These are phyloP conservation scores for Leptinotarsa undecemlineata DNA, from an alignment of 1,140 invertebrate species.

Conservation along the genomic window DNA sequence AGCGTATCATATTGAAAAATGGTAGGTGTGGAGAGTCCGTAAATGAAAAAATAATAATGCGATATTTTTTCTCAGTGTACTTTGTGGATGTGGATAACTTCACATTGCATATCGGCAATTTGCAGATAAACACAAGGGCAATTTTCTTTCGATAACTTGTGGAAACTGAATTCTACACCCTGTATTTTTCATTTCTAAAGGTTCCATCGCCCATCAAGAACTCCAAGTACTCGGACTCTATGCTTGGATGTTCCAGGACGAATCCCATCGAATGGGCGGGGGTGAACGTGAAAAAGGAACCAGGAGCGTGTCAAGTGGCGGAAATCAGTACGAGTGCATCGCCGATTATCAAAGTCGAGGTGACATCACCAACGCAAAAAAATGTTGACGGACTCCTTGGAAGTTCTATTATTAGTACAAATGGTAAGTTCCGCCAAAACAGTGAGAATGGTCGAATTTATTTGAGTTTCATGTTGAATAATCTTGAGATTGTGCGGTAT, in stretches of 20 bases:
- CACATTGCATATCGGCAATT: too few relatives aligned
- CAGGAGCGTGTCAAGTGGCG: conserved; percentile 65
- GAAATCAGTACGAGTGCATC: conserved; percentile 67
- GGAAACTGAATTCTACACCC: too few relatives aligned
- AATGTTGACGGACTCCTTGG: conserved; percentile 34
- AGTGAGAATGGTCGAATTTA: too few relatives aligned
- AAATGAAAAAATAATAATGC: too few relatives aligned
- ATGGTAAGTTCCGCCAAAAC: conserved; percentile 35
- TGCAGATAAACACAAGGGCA: too few relatives aligned
- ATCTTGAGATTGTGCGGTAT: too few relatives aligned
- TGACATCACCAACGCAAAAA: conserved; percentile 56
- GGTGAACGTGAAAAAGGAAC: conserved; percentile 64
- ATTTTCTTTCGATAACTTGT: too few relatives aligned
- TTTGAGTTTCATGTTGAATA: too few relatives aligned
- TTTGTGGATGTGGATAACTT: too few relatives aligned
- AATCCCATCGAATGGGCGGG: conserved; percentile 61
- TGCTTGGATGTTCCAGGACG: conserved; percentile 59
- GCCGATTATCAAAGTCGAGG: conserved; percentile 59
- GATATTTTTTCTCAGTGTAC: too few relatives aligned
- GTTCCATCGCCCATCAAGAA: conserved; percentile 33
- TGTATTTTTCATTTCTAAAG: neutral
- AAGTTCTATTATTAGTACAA: conserved; percentile 36
- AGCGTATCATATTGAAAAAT: too few relatives aligned
- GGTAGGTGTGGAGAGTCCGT: too few relatives aligned
- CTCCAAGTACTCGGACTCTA: conserved; percentile 24